Evolutionary conservation across 2,888 invertebrate genomes (phyloP), one percentile per base, ranked within the genome.

Genomic region (Tinea pellionella): DNA sequence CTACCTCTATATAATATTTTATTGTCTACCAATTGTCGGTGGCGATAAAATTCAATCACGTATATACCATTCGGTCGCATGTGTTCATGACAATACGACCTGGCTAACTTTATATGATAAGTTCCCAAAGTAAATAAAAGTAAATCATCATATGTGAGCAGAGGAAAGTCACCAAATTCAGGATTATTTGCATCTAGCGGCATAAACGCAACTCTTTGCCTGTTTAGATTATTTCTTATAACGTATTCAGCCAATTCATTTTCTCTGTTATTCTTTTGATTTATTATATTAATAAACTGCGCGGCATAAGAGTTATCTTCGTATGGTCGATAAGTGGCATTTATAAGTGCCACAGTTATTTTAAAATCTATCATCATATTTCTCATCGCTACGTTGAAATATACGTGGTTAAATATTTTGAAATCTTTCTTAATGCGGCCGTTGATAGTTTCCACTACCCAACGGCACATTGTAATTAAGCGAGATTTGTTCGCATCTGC

Each of bases 81-180:
- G 56, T 64, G 65, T 55, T 65, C 64, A 13, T 62, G 60, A 55
- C 63, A 65, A 32, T 65, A 65, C 4, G 63, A 62, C 42, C 62
- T 41, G 2, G 63, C 62, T 12, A 61, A 32, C 56, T 60, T 63
- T 18, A 65, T 18, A 51, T 64, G 64, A 24, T 64, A 64, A 11
- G 63, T 61, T 1, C 63, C 65, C 29, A 63, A 41, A n/a, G 61
- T 43, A 41, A 63, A 51, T 12, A 64, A 47, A n/a, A 62, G 58
- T 42, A 61, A 53, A 15, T 61, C 61, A 12, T 61, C 59, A 29
- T 41, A 12, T 53, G 55, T 41, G n/a, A 61, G 55, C n/a, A 18
- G 42, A 19, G 59, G 55, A 19, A 61, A 61, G 37, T 42, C 59
- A 15, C 13, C 18, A 32, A 57, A 58, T 18, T 15, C 56, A 60